A percentile compares a stretch with the other conserved stretches of the same genome.
Evolutionary conservation across 2,888 invertebrate genomes (phyloP).

Genomic region (Rhodophaea formosa): DNA sequence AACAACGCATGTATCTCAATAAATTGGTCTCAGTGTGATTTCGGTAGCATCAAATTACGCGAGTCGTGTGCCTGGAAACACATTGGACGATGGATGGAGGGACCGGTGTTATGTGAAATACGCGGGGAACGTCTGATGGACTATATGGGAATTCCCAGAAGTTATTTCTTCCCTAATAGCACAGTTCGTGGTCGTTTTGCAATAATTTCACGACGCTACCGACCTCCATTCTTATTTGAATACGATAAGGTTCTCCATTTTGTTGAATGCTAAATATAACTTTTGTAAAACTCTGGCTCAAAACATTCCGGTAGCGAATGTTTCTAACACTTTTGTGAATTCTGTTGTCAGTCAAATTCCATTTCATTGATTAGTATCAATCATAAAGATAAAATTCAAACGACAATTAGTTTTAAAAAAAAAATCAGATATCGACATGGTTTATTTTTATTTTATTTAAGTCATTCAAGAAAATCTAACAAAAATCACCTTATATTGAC

Average conservation of each 20-base stretch:
- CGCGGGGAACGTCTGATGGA: slow-evolving; percentile 56
- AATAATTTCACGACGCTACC: slow-evolving; percentile 45
- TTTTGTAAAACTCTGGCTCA: neutral
- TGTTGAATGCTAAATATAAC: neutral
- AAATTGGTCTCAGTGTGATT: slow-evolving; percentile 34
- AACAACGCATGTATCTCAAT: neutral
- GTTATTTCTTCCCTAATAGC: slow-evolving; percentile 64
- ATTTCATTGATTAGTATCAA: too few species aligned
- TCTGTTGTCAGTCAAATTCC: too few species aligned
- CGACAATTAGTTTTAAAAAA: too few species aligned
- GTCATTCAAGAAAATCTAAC: too few species aligned
- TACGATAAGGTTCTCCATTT: neutral
- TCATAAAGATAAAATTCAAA: too few species aligned
- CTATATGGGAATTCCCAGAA: slow-evolving; percentile 58
- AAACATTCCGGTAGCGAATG: too few species aligned
- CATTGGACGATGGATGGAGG: slow-evolving; percentile 64
- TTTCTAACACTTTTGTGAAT: too few species aligned
- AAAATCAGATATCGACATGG: too few species aligned
- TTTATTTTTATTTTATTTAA: too few species aligned
- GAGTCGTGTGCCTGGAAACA: slow-evolving; percentile 57
- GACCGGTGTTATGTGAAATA: slow-evolving; percentile 59
- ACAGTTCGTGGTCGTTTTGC: slow-evolving; percentile 40
- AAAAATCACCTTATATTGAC: too few species aligned
- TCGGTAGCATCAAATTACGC: slow-evolving; percentile 73
- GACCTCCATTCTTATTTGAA: slow-evolving; percentile 22